Percentiles rank a stretch among this genome's conserved stretches.
Evolutionary conservation across 2,888 invertebrate genomes (phyloP).

Genomic region (Sphaerophoria taeniata): DNA sequence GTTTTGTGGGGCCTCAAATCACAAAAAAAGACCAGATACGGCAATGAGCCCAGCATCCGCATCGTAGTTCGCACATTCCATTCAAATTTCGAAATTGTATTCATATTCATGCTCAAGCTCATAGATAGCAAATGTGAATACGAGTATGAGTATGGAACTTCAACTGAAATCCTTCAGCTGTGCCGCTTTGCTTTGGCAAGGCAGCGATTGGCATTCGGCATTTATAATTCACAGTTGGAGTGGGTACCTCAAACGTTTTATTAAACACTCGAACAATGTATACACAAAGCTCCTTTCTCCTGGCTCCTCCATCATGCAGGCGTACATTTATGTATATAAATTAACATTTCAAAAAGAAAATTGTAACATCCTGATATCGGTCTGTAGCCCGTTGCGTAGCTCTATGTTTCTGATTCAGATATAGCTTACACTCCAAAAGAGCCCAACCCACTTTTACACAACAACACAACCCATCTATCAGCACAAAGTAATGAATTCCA

Average conservation of each 20-base stretch:
- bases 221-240: constrained; percentile 72
- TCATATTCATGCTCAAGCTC: constrained; percentile 70
- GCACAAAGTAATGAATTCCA: constrained; percentile 64
- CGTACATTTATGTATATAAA: constrained; percentile 7
- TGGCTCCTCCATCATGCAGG: background rate
- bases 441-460: background rate
- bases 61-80: constrained; percentile 58
- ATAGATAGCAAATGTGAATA: constrained; percentile 9
- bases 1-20: background rate
- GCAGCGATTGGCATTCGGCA: constrained; percentile 70
- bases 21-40: background rate
- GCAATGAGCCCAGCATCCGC: background rate
- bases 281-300: background rate
- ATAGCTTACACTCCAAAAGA: constrained; percentile 29
- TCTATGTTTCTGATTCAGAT: constrained; percentile 29
- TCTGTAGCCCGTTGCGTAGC: background rate
- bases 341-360: constrained; percentile 72
- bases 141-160: constrained; percentile 19
- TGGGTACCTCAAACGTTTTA: constrained; percentile 74
- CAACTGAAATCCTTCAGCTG: constrained; percentile 63
- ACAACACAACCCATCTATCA: background rate
- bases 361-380: constrained; percentile 66
- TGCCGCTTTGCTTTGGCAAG: constrained; percentile 42
- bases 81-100: constrained; percentile 72
- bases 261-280: constrained; percentile 63